Base-by-base conservation (phyloP, 1,140 invertebrate species). In the Diorhabda carinulata region DNA sequence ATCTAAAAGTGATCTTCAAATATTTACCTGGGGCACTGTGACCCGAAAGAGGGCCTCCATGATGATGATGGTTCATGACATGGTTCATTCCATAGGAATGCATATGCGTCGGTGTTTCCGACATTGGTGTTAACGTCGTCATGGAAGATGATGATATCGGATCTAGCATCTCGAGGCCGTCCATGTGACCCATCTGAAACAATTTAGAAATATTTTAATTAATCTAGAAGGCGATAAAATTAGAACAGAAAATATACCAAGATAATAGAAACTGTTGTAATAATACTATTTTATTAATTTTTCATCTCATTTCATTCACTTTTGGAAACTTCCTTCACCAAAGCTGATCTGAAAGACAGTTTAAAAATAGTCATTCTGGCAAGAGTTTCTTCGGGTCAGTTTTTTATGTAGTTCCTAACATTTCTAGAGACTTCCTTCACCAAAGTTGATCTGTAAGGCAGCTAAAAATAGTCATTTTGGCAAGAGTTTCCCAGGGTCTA, bases 121-220 rank as follows among this genome's bases (percentile, higher is more conserved):
- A 90, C 89, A 95, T 94, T 4, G 92, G 92, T 40, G 92, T 92
- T 67, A 95, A 80, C 2, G 92, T 93, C 10, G 93, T 94, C 92
- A 94, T 94, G 70, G 91, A 91, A 25, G 92, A 91, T 4, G 92
- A 91, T 2, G 88, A 89, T 43, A 91, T 88, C 5, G 94, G 92
- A 79, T 96, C 94, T 74, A 96, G 83, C 91, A 96, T 94, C 79
- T 95, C 93, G 74, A 96, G 82, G n/a, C 92, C 91, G 80, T 95
- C 94, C 92, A 96, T 96, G 80, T 94, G 92, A 67, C 90, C 88
- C 91, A 93, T 93, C 90, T 94, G 88, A 9, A 89, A 88, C 61
- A 71, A 61, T 41, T 2, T 52, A 52, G n/a, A 52, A 52, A 52
- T 25, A 25, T 25, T 25, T 25, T 25, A 25, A 25, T 25, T 25